Evolutionary conservation across 2,888 invertebrate genomes (phyloP).

Genomic region (Tetragonisca angustula): DNA sequence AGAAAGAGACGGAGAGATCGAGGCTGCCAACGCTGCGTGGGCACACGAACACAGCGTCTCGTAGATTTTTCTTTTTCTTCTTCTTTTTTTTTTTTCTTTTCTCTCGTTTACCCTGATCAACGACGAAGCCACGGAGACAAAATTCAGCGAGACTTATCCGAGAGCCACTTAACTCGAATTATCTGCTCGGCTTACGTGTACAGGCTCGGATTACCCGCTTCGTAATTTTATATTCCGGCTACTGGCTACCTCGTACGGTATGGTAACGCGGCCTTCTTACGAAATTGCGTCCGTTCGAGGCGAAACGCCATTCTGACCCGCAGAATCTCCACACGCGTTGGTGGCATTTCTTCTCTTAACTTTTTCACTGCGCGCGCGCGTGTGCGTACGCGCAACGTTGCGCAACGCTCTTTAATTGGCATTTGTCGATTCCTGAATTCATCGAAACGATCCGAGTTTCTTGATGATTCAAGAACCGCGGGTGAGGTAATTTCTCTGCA

Average conservation of each 20-base stretch:
- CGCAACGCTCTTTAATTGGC: background rate
- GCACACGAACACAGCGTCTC: slow-evolving; percentile 26
- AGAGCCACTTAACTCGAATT: slow-evolving; percentile 74
- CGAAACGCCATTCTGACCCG: background rate
- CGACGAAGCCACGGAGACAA: slow-evolving; percentile 38
- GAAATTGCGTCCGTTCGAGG: slow-evolving; percentile 22
- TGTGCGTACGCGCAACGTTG: background rate
- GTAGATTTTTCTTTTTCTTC: slow-evolving; percentile 20
- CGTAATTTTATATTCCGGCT: slow-evolving; percentile 75
- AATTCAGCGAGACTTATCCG: slow-evolving; percentile 49
- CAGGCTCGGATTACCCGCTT: slow-evolving; percentile 71
- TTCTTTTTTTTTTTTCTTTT: too few species aligned
- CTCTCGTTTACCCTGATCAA: slow-evolving; percentile 13
- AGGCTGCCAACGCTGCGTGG: slow-evolving; percentile 15
- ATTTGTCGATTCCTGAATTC: background rate
- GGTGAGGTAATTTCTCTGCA: slow-evolving; percentile 19
- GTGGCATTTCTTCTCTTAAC: background rate
- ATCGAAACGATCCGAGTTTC: background rate
- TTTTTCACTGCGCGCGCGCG: background rate
- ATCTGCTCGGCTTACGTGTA: slow-evolving; percentile 74
- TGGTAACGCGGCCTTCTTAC: slow-evolving; percentile 27
- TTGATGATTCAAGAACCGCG: background rate
- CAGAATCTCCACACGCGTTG: background rate
- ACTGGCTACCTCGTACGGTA: slow-evolving; percentile 60
- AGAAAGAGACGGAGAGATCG: slow-evolving; percentile 21